Evolutionary conservation across 2,888 invertebrate species (phyloP), one percentile per base, ranked within the genome.

Genomic region (Rotaria macrura): DNA sequence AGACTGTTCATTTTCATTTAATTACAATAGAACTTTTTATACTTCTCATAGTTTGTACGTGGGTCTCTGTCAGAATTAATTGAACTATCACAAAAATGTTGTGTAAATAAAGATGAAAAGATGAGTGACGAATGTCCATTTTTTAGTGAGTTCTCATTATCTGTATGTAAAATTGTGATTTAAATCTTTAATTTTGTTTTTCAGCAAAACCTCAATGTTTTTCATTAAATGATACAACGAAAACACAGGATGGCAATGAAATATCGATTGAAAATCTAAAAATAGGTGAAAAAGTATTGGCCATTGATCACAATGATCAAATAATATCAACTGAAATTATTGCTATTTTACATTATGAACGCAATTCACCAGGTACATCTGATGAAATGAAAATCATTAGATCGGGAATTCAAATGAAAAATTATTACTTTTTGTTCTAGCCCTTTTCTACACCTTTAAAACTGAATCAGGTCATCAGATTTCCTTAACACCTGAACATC

Each of bases 91-190:
- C 74, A 55, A 23, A 84, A 86, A 34, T 86, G 86, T 49, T 86
- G 86, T 40, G 79, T 79, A 2, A 79, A 79, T 57, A 86, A 49
- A 47, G 79, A 74, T 52, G 38, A 84, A 34, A 86, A 84, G 38
- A 29, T 84, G 3, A 38, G 54, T 25, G 74, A 84, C 57, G 86
- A 86, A 84, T 86, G 86, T 84, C 86, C 86, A 47, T 86, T 86
- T 85, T 57, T 84, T 54, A 38, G 86, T 86, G 20, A 74, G 43
- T 43, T 20, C 43, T 40, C 38, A 29, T 38, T 40, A 14, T 34
- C 7, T 23, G n/a, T n/a, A n/a, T n/a, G n/a, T n/a, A n/a, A n/a
- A n/a, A n/a, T n/a, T 43, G 12, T 43, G 1, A 20, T 2, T 79
- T 1, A 23, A 4, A n/a, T n/a, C 43, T 79, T 6, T 43, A 43